phyloP scores from a whole-genome alignment of 2,797 vertebrate genomes.

The Jordanella pulchra region DNA sequence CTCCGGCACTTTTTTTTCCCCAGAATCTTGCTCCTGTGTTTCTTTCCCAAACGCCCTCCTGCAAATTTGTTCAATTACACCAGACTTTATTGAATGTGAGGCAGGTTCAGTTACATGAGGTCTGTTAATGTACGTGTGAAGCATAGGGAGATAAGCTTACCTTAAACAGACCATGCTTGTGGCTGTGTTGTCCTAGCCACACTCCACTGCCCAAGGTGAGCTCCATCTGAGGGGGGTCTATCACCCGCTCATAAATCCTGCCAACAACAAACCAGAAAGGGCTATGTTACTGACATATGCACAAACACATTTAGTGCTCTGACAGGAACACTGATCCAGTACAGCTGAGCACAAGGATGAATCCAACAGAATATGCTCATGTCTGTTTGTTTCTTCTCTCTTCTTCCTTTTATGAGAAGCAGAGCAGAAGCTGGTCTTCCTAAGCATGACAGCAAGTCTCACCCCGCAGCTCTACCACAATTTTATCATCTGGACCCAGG shows the following conservation, averaged over 20 bases:
- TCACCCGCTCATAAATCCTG: constrained; percentile 95
- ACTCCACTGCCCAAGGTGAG: constrained; percentile 87
- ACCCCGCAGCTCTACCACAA: constrained; percentile 38
- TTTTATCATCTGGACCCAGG: constrained; percentile 60
- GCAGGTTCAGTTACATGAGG: constrained; percentile 10
- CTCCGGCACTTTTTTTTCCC: constrained; percentile 16
- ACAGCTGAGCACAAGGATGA: constrained; percentile 47
- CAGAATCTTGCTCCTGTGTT: constrained; percentile 17
- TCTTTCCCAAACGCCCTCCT: constrained; percentile 10
- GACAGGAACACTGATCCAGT: constrained; percentile 56
- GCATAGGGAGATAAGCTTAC: constrained; percentile 74
- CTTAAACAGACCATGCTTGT: constrained; percentile 95
- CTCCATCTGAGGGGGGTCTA: constrained; percentile 90
- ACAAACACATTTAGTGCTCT: constrained; percentile 23
- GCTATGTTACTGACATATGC: constrained; percentile 41
- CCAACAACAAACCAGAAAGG: constrained; percentile 53
- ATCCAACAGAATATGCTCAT: constrained; percentile 37
- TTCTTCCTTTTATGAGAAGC: constrained; percentile 34
- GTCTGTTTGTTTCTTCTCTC: constrained; percentile 15
- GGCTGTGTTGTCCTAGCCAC: constrained; percentile 95
- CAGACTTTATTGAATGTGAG: constrained; percentile 24
- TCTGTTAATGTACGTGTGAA: background rate
- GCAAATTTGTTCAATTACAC: constrained; percentile 42
- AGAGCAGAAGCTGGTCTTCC: constrained; percentile 44
- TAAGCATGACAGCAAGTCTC: constrained; percentile 65